These are phyloP conservation scores for Ecdyonurus torrentis DNA, from an alignment of 2,888 invertebrate species.

Conservation along the genomic window DNA sequence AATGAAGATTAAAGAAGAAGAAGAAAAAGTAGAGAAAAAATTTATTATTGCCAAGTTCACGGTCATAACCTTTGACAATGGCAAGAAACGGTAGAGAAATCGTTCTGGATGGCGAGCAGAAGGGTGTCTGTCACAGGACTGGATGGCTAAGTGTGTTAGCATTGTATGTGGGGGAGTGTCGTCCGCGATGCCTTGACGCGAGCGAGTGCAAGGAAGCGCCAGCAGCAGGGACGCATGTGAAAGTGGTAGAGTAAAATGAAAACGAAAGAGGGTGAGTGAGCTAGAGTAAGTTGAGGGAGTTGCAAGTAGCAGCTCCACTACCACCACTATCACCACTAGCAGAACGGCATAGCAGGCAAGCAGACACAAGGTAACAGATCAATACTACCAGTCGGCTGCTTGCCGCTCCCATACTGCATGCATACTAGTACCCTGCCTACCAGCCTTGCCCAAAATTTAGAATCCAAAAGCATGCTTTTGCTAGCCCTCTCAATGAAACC, in stretches of 20 bases:
- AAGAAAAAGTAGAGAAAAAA: too few species aligned
- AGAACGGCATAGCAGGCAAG: constrained; percentile 6
- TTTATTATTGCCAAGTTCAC: too few species aligned
- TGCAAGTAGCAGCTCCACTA: not conserved
- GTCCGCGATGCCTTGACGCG: too few species aligned
- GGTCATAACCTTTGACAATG: not conserved
- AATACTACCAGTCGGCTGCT: constrained; percentile 1
- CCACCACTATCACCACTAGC: not conserved
- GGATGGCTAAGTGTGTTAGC: too few species aligned
- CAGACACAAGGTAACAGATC: constrained; percentile 9
- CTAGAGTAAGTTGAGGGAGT: not conserved
- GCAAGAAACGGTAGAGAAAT: not conserved
- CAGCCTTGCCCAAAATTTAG: too few species aligned
- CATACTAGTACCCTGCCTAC: not conserved
- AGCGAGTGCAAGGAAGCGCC: not conserved
- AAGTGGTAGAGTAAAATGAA: not conserved
- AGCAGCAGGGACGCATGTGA: not conserved
- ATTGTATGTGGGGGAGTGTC: too few species aligned
- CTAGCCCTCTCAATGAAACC: too few species aligned
- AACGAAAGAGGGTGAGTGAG: not conserved
- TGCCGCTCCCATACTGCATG: not conserved
- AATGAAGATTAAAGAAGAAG: too few species aligned
- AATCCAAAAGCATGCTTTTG: too few species aligned
- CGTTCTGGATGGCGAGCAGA: not conserved
- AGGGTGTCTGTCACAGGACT: too few species aligned